phyloP scores from a whole-genome alignment of 2,888 invertebrate species.

The Agrochola circellaris region DNA sequence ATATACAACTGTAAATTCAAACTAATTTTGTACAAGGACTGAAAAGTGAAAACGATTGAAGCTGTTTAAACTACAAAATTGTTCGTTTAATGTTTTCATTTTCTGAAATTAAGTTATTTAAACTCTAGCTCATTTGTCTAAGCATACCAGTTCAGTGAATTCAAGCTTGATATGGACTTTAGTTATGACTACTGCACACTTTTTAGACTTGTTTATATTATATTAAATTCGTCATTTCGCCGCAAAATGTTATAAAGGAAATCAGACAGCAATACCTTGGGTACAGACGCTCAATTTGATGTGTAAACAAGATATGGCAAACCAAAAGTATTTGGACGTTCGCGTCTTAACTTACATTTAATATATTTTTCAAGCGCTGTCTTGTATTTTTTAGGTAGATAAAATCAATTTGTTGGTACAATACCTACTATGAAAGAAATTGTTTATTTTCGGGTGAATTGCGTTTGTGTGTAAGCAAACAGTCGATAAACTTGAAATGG shows the following conservation, averaged over 20 bases:
- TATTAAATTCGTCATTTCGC: slow-evolving; percentile 10
- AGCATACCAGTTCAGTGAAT: slow-evolving; percentile 4
- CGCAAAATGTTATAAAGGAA: slow-evolving; percentile 29
- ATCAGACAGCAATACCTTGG: slow-evolving; percentile 47
- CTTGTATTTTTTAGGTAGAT: slow-evolving; percentile 33
- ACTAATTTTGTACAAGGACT: slow-evolving; percentile 27
- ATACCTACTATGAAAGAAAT: neutral
- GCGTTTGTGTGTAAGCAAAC: slow-evolving; percentile 1
- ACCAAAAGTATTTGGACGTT: slow-evolving; percentile 36
- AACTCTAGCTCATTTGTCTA: neutral
- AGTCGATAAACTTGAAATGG: neutral
- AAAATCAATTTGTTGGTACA: slow-evolving; percentile 29
- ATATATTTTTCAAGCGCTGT: slow-evolving; percentile 38
- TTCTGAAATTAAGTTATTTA: slow-evolving; percentile 22
- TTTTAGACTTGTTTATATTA: slow-evolving; percentile 17
- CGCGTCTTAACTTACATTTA: slow-evolving; percentile 30
- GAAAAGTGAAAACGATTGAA: slow-evolving; percentile 17
- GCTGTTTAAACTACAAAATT: slow-evolving; percentile 16
- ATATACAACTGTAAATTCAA: slow-evolving; percentile 33
- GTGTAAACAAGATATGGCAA: slow-evolving; percentile 62
- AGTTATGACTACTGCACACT: neutral
- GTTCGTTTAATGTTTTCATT: slow-evolving; percentile 13
- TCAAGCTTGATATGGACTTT: slow-evolving; percentile 2
- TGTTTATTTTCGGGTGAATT: slow-evolving; percentile 20
- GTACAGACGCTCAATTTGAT: slow-evolving; percentile 63